Percentiles rank a stretch among this genome's conserved stretches.
Evolutionary conservation across 2,113 vertebrate genomes (phyloP).

Genomic region (Phrynosoma blainvillii): DNA sequence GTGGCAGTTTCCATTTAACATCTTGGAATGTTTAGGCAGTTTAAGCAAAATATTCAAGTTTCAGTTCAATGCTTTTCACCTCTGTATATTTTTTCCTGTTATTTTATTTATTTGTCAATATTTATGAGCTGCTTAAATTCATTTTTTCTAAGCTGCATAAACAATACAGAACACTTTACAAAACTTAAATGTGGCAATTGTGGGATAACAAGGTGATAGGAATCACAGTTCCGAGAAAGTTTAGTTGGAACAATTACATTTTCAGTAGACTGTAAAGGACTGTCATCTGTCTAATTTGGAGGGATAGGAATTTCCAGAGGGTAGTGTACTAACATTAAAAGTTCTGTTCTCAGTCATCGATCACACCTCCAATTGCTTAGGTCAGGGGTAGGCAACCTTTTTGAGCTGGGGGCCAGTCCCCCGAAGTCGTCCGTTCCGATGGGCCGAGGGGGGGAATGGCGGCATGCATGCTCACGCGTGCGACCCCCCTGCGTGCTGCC

Average conservation of each 20-base stretch:
- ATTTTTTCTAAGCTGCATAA: background rate
- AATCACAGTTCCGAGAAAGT: background rate
- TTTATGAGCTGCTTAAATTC: background rate
- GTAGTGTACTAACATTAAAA: too few relatives aligned
- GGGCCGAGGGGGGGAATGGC: too few relatives aligned
- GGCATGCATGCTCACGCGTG: too few relatives aligned
- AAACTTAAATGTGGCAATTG: background rate
- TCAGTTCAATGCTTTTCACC: background rate
- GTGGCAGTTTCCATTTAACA: background rate
- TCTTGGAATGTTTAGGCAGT: background rate
- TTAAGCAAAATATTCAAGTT: background rate
- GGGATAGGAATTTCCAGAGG: too few relatives aligned
- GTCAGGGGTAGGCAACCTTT: too few relatives aligned
- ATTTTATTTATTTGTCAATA: background rate
- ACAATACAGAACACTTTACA: background rate
- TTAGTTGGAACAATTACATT: background rate
- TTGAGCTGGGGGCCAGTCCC: too few relatives aligned
- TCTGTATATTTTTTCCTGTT: background rate
- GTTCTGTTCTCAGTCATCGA: too few relatives aligned
- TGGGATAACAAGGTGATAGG: background rate
- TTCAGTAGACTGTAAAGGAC: background rate
- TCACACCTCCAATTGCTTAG: too few relatives aligned
- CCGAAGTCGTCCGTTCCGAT: too few relatives aligned
- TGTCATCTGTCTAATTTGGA: background rate
- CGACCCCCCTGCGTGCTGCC: too few relatives aligned